These are phyloP conservation scores for Oxystoma pomonae DNA, from an alignment of 2,888 invertebrate species.

Conservation along the genomic window DNA sequence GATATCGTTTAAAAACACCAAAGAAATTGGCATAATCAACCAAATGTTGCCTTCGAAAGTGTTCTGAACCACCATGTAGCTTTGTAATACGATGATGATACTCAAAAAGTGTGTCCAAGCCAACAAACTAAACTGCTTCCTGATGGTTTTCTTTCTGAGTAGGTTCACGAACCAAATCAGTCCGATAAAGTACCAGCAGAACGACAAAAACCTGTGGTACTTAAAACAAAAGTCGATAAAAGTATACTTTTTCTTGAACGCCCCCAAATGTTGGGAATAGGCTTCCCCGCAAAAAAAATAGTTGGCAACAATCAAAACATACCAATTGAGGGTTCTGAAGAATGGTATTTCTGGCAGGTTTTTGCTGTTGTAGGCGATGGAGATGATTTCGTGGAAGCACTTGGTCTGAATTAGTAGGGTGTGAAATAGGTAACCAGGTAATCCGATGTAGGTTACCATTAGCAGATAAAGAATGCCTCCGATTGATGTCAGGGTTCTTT, in stretches of 20 bases:
- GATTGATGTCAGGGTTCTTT: constrained; percentile 91
- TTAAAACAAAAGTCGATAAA: constrained; percentile 80
- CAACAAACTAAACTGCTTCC: constrained; percentile 93
- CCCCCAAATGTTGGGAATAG: constrained; percentile 72
- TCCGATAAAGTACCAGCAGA: constrained; percentile 90
- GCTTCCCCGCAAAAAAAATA: constrained; percentile 99
- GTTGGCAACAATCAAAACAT: constrained; percentile 94
- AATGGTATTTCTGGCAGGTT: constrained; percentile 84
- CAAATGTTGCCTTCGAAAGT: constrained; percentile 90
- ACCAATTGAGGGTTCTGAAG: constrained; percentile 91
- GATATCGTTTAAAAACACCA: constrained; percentile 98
- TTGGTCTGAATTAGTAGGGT: constrained; percentile 94
- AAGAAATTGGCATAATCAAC: constrained; percentile 96
- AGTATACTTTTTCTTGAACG: constrained; percentile 41
- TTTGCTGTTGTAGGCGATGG: constrained; percentile 96
- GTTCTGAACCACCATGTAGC: constrained; percentile 95
- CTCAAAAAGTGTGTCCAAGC: constrained; percentile 99
- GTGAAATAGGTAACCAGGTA: constrained; percentile 88
- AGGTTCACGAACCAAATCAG: constrained; percentile 97
- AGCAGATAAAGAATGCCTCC: constrained; percentile 89
- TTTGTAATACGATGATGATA: constrained; percentile 94
- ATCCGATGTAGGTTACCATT: constrained; percentile 88
- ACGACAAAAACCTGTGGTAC: constrained; percentile 95
- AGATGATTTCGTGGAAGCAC: constrained; percentile 98
- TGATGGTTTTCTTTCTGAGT: constrained; percentile 92